Percentiles rank a stretch among this genome's conserved stretches.
Evolutionary conservation across 1,140 invertebrate species (phyloP).

Genomic region (Dreissena rostriformis): DNA sequence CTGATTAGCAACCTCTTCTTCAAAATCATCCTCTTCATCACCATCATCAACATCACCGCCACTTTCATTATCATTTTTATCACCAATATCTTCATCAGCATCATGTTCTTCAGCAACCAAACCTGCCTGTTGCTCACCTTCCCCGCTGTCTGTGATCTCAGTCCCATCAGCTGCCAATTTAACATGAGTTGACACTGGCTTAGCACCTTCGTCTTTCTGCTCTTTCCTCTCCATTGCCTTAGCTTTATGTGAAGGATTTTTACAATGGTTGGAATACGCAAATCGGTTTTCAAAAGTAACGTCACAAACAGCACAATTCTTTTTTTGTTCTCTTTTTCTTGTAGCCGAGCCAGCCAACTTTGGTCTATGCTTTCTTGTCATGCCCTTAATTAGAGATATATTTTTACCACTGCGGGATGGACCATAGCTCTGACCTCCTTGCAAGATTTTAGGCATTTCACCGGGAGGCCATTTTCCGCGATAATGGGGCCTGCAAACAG

Average conservation of each 20-base stretch:
- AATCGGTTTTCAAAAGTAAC: slow-evolving; percentile 59
- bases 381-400: slow-evolving; percentile 35
- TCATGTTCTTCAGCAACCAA: not conserved
- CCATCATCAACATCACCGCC: slow-evolving; percentile 7
- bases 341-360: not conserved
- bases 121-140: not conserved
- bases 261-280: slow-evolving; percentile 64
- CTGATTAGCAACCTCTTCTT: slow-evolving; percentile 6
- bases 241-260: slow-evolving; percentile 58
- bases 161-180: not conserved
- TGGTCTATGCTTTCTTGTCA: slow-evolving; percentile 20
- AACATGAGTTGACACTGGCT: not conserved
- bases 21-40: not conserved
- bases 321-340: slow-evolving; percentile 14
- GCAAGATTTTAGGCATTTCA: slow-evolving; percentile 33
- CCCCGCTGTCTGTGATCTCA: not conserved
- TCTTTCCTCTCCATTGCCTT: slow-evolving; percentile 42
- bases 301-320: slow-evolving; percentile 65
- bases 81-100: not conserved
- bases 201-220: not conserved
- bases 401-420: slow-evolving; percentile 34
- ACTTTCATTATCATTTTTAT: not conserved
- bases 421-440: not conserved
- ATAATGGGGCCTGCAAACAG: slow-evolving; percentile 25
- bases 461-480: slow-evolving; percentile 60